Conservation (phyloP, 2,797 vertebrate species). For the Heliangelus exortis region DNA sequence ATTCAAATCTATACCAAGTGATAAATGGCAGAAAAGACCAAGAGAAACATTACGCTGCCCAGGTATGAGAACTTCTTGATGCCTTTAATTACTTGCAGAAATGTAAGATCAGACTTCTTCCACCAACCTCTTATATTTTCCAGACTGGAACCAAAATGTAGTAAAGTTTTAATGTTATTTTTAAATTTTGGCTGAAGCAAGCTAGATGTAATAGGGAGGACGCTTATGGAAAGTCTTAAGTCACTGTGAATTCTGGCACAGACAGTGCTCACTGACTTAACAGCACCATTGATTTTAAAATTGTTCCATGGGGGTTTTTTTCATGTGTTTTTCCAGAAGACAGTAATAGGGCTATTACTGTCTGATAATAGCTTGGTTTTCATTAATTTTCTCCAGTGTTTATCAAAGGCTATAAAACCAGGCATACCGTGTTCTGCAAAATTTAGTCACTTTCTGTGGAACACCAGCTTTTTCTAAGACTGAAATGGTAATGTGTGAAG, state of each 20-base stretch:
- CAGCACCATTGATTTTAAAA: conserved; percentile 58
- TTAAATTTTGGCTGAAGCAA: conserved; percentile 67
- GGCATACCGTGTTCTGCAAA: conserved; percentile 9
- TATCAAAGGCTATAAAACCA: conserved; percentile 20
- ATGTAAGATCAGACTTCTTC: conserved; percentile 25
- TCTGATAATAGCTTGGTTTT: conserved; percentile 50
- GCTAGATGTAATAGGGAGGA: conserved; percentile 68
- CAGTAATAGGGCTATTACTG: conserved; percentile 15
- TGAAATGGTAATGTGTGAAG: not conserved
- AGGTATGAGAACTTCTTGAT: not conserved
- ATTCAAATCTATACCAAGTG: not conserved
- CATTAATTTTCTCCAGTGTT: conserved; percentile 25
- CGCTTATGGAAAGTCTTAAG: conserved; percentile 73
- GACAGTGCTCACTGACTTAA: conserved; percentile 39
- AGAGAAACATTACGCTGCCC: not conserved
- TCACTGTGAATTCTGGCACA: conserved; percentile 73
- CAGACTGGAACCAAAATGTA: conserved; percentile 61
- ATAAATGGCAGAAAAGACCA: not conserved
- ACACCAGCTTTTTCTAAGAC: not conserved
- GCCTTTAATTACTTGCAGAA: conserved; percentile 26
- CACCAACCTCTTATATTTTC: conserved; percentile 42
- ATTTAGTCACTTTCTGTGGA: conserved; percentile 8
- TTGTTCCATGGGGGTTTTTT: not conserved
- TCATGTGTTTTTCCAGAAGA: conserved; percentile 50
- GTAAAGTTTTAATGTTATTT: conserved; percentile 66